Evolutionary conservation across 2,797 vertebrate species (phyloP), one percentile per base, ranked within the genome.

Genomic region (Triplophysa bombifrons): DNA sequence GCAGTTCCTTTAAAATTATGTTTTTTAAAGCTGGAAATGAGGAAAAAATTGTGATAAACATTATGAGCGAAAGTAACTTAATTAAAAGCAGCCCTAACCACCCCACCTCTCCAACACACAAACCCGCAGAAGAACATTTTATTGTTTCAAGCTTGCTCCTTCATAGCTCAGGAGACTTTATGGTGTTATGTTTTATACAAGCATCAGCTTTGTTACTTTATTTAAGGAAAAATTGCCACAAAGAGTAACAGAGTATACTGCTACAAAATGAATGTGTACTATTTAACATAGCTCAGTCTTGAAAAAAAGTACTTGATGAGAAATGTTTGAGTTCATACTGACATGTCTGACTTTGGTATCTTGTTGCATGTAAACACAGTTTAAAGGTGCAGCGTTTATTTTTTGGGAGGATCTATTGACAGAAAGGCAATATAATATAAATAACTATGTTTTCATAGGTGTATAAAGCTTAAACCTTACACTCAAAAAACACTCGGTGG

Each of bases 11-110:
- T 64, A 50, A 55, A 44, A 72, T 73, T 80, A 48, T 51, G 78
- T 74, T 74, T 77, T 56, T 82, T 68, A 74, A 12, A 25, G 51
- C 69, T 65, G 51, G 0, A 48, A 84, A 74, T 80, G 60, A 46
- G 17, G 53, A 71, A 74, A 78, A 30, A 19, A 20, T 53, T 34
- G 68, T 63, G 48, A 72, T 53, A 55, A 78, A 71, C 25, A 69
- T 69, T 38, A 50, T 0, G 2, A 41, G 9, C n/a, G 68, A 65
- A 53, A 55, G 46, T 53, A 27, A 55, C 48, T 44, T 72, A 63
- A 78, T 78, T 72, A 72, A 72, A 78, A 27, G 17, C 41, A 22
- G 44, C 61, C 19, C 16, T 19, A 51, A 51, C 16, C 50, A 17
- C 17, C 17, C 58, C 34, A 61, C 53, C 55, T 55, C 30, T 80